Conservation (phyloP, 2,797 vertebrate genomes). For the Oreortyx pictus region DNA sequence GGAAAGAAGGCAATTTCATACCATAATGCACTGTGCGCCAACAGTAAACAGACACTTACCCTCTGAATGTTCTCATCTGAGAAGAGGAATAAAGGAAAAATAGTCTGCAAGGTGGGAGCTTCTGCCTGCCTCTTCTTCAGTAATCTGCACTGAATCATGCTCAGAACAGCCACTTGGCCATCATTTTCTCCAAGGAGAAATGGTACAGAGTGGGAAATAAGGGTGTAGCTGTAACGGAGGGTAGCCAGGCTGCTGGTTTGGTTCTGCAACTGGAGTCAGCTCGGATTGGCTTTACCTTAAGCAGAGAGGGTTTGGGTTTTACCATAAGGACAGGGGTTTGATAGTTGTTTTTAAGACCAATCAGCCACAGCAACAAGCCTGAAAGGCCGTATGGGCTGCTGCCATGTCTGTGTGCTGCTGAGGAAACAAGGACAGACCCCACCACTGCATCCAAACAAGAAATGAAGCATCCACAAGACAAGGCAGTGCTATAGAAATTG, state of each 20-base stretch:
- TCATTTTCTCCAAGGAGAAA: constrained; percentile 31
- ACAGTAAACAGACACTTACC: constrained; percentile 33
- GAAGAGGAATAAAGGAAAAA: constrained; percentile 28
- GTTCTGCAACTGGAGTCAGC: neutral
- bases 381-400: neutral
- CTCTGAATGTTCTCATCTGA: neutral
- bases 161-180: constrained; percentile 49
- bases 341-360: neutral
- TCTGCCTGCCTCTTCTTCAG: constrained; percentile 3
- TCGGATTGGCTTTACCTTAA: neutral
- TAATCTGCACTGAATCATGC: constrained; percentile 10
- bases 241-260: neutral
- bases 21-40: constrained; percentile 9
- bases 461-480: neutral
- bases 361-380: neutral
- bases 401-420: neutral
- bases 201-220: neutral
- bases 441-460: neutral
- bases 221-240: neutral
- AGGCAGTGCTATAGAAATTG: neutral
- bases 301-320: neutral
- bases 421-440: neutral
- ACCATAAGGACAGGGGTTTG: neutral
- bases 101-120: neutral
- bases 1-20: constrained; percentile 5